Evolutionary conservation across 2,888 invertebrate genomes (phyloP).

Genomic region (Nymphalis polychloros): DNA sequence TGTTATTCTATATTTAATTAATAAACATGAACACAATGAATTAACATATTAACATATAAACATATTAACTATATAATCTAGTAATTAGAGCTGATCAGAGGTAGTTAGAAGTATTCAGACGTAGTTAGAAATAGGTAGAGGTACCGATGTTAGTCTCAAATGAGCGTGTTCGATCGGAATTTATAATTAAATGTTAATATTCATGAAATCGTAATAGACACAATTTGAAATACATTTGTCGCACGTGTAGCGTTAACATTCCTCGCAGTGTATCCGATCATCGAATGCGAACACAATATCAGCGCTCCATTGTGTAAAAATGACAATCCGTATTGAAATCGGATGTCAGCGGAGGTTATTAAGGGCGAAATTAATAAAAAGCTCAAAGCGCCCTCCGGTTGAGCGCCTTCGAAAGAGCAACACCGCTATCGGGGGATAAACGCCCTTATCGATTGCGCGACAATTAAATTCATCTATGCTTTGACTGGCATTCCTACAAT

Average conservation of each 20-base stretch:
- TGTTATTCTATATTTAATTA: no score
- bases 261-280: constrained; percentile 2
- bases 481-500: constrained; percentile 51
- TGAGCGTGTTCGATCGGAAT: not conserved
- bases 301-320: constrained; percentile 26
- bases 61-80: no score
- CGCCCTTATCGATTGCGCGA: constrained; percentile 57
- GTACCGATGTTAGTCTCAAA: no score
- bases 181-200: constrained; percentile 14
- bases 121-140: no score
- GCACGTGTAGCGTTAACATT: not conserved
- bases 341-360: constrained; percentile 44
- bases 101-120: no score
- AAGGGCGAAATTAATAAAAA: constrained; percentile 72
- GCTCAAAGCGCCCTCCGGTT: constrained; percentile 51
- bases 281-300: constrained; percentile 10
- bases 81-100: no score
- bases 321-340: constrained; percentile 36
- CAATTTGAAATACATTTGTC: not conserved
- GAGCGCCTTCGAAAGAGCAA: constrained; percentile 57
- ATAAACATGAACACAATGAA: no score
- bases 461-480: constrained; percentile 68
- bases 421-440: constrained; percentile 51
- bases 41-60: no score
- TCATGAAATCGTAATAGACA: constrained; percentile 6